phyloP scores from a whole-genome alignment of 1,140 invertebrate genomes.

The Drosophila dunni region DNA sequence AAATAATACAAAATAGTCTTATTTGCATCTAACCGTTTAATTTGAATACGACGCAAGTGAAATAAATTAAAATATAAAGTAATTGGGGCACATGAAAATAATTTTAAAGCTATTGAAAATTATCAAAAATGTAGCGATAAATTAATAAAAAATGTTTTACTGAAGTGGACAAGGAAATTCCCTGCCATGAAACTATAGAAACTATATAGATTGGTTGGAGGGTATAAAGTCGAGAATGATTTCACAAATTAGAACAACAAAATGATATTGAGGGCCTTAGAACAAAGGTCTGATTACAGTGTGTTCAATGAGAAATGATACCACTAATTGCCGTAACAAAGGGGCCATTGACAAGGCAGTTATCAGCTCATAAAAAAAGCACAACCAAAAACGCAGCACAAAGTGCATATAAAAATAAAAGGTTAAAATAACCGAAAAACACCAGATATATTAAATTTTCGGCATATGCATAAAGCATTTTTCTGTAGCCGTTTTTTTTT shows the following conservation, averaged over 20 bases:
- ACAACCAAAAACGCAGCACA: constrained; percentile 46
- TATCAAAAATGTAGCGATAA: constrained; percentile 26
- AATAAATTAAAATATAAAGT: constrained; percentile 21
- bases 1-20: background rate
- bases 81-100: constrained; percentile 66
- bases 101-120: constrained; percentile 52
- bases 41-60: constrained; percentile 9
- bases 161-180: background rate
- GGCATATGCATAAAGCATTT: constrained; percentile 17
- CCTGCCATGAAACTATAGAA: background rate
- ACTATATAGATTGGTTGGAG: no score
- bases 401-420: constrained; percentile 55
- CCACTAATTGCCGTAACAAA: constrained; percentile 58
- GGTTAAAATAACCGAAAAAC: constrained; percentile 2
- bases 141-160: background rate
- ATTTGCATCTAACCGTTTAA: constrained; percentile 12
- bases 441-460: constrained; percentile 27
- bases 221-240: no score
- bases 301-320: constrained; percentile 47
- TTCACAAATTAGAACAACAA: no score
- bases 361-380: constrained; percentile 58
- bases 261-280: no score
- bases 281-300: background rate
- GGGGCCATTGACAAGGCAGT: constrained; percentile 45
- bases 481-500: background rate